Base-by-base conservation (phyloP, 2,888 invertebrate genomes). In the Isoperla grammatica region DNA sequence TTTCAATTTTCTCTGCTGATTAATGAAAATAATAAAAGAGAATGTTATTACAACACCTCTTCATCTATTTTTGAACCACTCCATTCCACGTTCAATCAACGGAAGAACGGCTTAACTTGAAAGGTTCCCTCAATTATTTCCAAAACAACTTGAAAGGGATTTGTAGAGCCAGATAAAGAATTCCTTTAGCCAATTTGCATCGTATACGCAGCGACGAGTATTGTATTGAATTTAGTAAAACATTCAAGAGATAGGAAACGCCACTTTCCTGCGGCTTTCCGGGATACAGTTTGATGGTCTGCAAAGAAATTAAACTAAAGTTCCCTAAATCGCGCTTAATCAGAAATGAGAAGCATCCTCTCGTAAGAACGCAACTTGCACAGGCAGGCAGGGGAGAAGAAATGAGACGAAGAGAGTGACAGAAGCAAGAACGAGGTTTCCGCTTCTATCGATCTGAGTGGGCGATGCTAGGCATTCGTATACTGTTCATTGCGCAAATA, bases 351-450 rank as follows among this genome's bases (percentile, higher is more conserved):
- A n/a, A 19, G 46, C n/a, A 17, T 46, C 6, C 19, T 46, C 8
- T 53, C n/a, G 39, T 53, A 53, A 53, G 53, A 53, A 53, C n/a
- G n/a, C n/a, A n/a, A n/a, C 37, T 53, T 53, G 29, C n/a, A 53
- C 53, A 53, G n/a, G n/a, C n/a, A n/a, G n/a, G n/a, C 39, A 53
- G 37, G 53, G 15, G 39, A 37, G 39, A 39, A 13, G 49, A 50
- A 29, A 50, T 11, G 15, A 50, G 49, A 50, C n/a, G 49, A 50
- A 50, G 29, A 45, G 45, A 13, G 45, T 17, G 45, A 45, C 17
- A 17, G 45, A 45, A 45, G 45, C 11, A 12, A 19, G 45, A 45
- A 17, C 15, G 45, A 45, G 45, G 13, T 45, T 45, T 45, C 45
- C 11, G 45, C 45, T 45, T 45, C 15, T 45, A 45, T 45, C 45